Evolutionary conservation across 2,113 vertebrate species (phyloP), one percentile per base, ranked within the genome.

Genomic region (Odocoileus hemionus): DNA sequence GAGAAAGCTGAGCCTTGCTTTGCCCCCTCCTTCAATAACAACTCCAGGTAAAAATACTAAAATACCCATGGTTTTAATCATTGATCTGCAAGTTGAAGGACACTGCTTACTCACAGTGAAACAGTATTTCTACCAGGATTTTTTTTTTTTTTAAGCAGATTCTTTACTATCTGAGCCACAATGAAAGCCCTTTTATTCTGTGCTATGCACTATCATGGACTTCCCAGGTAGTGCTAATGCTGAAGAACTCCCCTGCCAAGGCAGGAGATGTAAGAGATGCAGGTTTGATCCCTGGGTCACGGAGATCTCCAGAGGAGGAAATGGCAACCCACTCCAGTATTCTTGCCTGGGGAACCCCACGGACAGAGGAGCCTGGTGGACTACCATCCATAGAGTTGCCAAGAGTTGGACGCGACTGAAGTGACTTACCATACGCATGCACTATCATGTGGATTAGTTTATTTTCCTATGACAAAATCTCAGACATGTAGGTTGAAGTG

Each of bases 351-450:
- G 26, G 70, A 76, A 76, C 7, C 36, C 23, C 39, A 26, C 1
- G 3, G 12, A 76, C 23, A 76, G 23, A 76, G 5, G 39, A 76
- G 70, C 23, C 70, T 76, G 2, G 39, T 3, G 70, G 39, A 6
- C 39, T 26, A 76, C 6, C 3, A 0, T 43, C 11, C 12, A 7
- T 4, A 76, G n/a, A 14, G 23, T 76, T 4, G 25, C 39, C 14
- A 43, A 43, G 36, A 15, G 12, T 43, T 26, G 39, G 23, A 43
- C 39, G 15, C 0, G 1, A 76, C 70, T 26, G 12, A 43, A 43
- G 21, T 25, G 12, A 74, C 36, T 43, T 74, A 43, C 25, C 70
- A 43, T 6, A 74, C 5, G 1, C 3, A 13, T 23, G 12, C 3
- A 67, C 3, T 58, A 14, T 54, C 13, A 33, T 11, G 12, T 55